phyloP scores from a whole-genome alignment of 2,113 vertebrate genomes.

The Embiotoca jacksoni region DNA sequence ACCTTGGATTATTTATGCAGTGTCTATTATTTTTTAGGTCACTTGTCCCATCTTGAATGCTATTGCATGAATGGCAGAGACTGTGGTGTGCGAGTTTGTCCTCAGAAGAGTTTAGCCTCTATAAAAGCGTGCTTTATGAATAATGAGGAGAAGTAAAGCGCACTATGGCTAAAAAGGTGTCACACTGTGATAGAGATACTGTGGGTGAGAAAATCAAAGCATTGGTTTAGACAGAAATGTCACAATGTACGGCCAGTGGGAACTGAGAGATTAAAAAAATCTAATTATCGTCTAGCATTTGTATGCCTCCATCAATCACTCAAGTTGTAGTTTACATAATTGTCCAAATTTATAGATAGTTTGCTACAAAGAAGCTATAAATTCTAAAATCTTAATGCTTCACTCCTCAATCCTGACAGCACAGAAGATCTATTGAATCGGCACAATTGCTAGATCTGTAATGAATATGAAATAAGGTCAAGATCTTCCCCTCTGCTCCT shows the following conservation, averaged over 20 bases:
- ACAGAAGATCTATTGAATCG: no score
- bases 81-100: slow-evolving; percentile 12
- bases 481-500: no score
- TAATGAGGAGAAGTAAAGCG: slow-evolving; percentile 48
- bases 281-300: neutral
- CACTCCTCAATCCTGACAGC: no score
- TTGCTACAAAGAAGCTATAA: no score
- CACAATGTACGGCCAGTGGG: neutral
- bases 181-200: neutral
- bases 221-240: neutral
- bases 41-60: slow-evolving; percentile 47
- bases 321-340: no score
- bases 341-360: no score
- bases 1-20: slow-evolving; percentile 74
- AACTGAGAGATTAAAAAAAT: neutral
- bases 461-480: no score
- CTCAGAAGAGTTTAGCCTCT: slow-evolving; percentile 24
- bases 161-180: slow-evolving; percentile 11
- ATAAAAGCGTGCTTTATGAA: slow-evolving; percentile 35
- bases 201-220: slow-evolving; percentile 29
- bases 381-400: no score
- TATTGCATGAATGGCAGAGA: slow-evolving; percentile 28
- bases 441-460: no score
- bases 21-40: slow-evolving; percentile 69
- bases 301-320: no score